These are phyloP conservation scores for Erebia epiphron DNA, from an alignment of 2,888 invertebrate genomes.

Conservation along the genomic window DNA sequence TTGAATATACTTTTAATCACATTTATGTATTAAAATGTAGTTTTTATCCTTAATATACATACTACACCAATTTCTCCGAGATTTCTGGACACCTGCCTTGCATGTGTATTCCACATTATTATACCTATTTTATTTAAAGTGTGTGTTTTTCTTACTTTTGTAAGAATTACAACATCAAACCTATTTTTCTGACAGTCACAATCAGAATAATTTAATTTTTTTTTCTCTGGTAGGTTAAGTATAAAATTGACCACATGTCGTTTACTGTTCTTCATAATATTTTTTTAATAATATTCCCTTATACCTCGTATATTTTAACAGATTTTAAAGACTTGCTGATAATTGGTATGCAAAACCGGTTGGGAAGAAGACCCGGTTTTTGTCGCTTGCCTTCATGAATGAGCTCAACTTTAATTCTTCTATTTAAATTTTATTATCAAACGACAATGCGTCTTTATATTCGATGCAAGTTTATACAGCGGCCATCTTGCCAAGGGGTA, in stretches of 20 bases:
- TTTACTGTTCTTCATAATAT: background rate
- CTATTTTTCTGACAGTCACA: background rate
- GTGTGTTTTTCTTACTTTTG: too few relatives aligned
- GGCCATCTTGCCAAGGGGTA: conserved; percentile 49
- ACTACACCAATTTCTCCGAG: too few relatives aligned
- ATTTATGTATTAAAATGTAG: too few relatives aligned
- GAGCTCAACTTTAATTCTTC: conserved; percentile 62
- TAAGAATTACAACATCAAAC: too few relatives aligned
- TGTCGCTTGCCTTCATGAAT: conserved; percentile 49
- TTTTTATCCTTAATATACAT: too few relatives aligned
- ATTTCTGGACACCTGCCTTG: too few relatives aligned
- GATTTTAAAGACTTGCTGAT: conserved; percentile 10
- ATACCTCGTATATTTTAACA: background rate
- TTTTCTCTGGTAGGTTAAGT: background rate
- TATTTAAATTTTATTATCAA: conserved; percentile 59
- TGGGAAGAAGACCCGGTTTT: conserved; percentile 53
- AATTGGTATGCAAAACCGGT: conserved; percentile 45
- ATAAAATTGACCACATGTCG: background rate
- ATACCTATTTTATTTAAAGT: too few relatives aligned
- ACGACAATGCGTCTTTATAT: conserved; percentile 58
- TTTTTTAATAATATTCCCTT: background rate
- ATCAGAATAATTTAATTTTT: background rate
- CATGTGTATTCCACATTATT: too few relatives aligned
- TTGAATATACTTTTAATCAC: too few relatives aligned
- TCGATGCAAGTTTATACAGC: conserved; percentile 49